Evolutionary conservation across 2,113 vertebrate species (phyloP).

Genomic region (Reinhardtius hippoglossoides): DNA sequence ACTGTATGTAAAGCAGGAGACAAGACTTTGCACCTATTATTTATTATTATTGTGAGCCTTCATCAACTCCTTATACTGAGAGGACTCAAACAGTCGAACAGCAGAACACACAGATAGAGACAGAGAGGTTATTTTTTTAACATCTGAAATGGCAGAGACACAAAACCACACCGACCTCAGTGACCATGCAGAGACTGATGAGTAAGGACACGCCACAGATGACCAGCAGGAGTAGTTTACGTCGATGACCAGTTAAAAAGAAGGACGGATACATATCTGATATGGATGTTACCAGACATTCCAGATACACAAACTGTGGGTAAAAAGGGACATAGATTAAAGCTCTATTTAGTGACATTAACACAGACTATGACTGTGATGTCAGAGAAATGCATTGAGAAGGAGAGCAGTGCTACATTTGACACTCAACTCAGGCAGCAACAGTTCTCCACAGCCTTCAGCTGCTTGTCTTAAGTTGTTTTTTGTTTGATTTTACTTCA

Average conservation of each 20-base stretch:
- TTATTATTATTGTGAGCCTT: neutral
- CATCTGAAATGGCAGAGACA: neutral
- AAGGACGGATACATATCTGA: conserved; percentile 76
- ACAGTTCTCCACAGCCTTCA: too few species aligned
- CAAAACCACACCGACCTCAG: conserved; percentile 61
- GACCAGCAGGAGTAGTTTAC: conserved; percentile 72
- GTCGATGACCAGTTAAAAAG: conserved; percentile 64
- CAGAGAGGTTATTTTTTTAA: too few species aligned
- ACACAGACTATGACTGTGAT: too few species aligned
- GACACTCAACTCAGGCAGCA: too few species aligned
- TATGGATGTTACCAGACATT: conserved; percentile 74
- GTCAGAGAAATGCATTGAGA: too few species aligned
- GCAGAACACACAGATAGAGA: neutral
- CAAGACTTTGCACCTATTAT: too few species aligned
- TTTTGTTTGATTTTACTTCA: too few species aligned
- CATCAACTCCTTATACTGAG: neutral
- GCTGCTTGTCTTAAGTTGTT: too few species aligned
- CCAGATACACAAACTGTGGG: conserved; percentile 75
- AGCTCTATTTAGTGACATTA: neutral
- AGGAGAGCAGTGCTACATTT: too few species aligned
- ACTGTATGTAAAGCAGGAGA: too few species aligned
- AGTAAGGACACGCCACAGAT: conserved; percentile 57
- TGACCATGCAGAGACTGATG: conserved; percentile 73
- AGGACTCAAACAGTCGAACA: neutral
- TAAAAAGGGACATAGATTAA: neutral